These are phyloP conservation scores for Colossoma macropomum DNA, from an alignment of 2,113 vertebrate genomes.

Conservation along the genomic window DNA sequence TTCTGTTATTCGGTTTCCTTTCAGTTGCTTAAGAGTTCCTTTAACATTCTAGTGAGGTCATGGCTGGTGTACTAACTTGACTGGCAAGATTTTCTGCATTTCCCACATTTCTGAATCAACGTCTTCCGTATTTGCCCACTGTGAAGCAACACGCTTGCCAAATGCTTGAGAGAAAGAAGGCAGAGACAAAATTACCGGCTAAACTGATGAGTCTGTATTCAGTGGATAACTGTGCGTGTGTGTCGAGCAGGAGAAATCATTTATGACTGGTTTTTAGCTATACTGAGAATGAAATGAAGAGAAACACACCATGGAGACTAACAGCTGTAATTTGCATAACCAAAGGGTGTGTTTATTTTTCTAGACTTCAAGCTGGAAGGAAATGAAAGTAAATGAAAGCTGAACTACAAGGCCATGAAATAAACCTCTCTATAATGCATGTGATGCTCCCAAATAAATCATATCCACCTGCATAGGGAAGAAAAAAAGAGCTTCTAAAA, in stretches of 20 bases:
- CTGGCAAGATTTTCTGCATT: neutral
- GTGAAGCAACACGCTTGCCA: neutral
- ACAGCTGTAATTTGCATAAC: neutral
- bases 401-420: neutral
- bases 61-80: neutral
- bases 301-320: neutral
- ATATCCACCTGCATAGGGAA: no score
- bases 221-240: neutral
- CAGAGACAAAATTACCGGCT: no score
- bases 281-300: neutral
- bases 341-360: conserved; percentile 14
- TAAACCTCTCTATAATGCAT: neutral
- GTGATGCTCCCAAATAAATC: no score
- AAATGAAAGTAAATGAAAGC: neutral
- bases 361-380: neutral
- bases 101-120: neutral
- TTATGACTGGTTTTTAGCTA: neutral
- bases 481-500: no score
- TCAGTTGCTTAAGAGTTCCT: neutral
- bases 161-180: neutral
- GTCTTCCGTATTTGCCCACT: neutral
- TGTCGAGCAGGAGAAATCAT: neutral
- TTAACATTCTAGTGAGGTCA: neutral
- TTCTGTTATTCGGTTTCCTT: neutral
- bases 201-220: neutral